Evolutionary conservation across 2,113 vertebrate genomes (phyloP).

Genomic region (Bubo scandiacus): DNA sequence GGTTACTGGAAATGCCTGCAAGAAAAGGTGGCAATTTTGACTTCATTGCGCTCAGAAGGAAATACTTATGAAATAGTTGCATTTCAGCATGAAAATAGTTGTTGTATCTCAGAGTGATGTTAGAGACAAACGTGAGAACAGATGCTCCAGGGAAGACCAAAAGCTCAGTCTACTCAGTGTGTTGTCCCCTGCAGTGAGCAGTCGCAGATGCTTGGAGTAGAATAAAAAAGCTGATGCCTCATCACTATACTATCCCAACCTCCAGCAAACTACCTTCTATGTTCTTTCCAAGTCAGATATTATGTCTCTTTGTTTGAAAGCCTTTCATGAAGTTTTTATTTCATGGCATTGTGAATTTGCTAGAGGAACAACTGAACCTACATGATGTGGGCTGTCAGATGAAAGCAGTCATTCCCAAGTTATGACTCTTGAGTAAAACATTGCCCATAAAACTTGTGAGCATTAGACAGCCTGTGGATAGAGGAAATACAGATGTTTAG

Average conservation of each 20-base stretch:
- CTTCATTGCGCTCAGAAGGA: background rate
- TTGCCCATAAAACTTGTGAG: background rate
- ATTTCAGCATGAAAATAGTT: background rate
- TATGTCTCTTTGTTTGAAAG: background rate
- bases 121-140: background rate
- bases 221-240: background rate
- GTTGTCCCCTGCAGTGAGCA: background rate
- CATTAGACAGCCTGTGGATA: background rate
- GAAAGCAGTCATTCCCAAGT: background rate
- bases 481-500: background rate
- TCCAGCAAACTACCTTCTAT: background rate
- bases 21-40: background rate
- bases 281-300: background rate
- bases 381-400: background rate
- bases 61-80: background rate
- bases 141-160: background rate
- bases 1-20: background rate
- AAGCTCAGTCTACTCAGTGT: background rate
- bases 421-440: background rate
- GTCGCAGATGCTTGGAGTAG: background rate
- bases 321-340: background rate
- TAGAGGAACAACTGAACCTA: background rate
- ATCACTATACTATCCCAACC: background rate
- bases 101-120: background rate
- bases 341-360: background rate